Percentiles rank a stretch among this genome's conserved stretches.
Conservation (phyloP, 2,888 invertebrate species). For the Leucophora obtusa region DNA sequence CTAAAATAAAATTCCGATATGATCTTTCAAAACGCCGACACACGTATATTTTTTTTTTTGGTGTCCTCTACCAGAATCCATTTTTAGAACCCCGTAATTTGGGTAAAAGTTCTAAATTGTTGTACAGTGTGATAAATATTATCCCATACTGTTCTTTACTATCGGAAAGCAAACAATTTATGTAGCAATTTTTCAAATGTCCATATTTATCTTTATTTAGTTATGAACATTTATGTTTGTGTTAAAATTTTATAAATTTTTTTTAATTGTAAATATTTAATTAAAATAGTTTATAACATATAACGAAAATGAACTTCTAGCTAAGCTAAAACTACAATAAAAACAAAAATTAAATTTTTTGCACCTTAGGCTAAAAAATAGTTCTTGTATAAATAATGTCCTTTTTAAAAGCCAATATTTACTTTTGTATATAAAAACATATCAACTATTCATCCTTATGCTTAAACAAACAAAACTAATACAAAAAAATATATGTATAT, state of each 20-base stretch:
- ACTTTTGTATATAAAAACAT: constrained; percentile 2
- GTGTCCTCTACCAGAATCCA: no score
- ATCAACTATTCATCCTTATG: background rate
- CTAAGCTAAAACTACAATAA: background rate
- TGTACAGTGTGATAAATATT: no score
- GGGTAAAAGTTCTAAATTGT: no score
- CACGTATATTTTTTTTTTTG: no score
- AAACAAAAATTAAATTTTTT: constrained; percentile 11
- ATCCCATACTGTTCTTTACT: no score
- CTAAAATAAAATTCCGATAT: no score
- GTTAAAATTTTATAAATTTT: background rate
- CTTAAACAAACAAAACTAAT: constrained; percentile 13
- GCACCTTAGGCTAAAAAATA: constrained; percentile 45
- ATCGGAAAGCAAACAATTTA: no score
- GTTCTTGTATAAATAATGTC: constrained; percentile 52
- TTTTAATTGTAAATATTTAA: background rate
- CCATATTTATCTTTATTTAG: no score
- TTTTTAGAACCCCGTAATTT: no score
- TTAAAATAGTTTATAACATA: background rate
- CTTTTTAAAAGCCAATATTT: constrained; percentile 41
- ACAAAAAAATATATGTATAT: no score
- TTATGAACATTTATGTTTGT: background rate
- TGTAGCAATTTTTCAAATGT: no score
- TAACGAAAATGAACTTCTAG: background rate
- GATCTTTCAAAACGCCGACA: no score